A percentile compares a stretch with the other conserved stretches of the same genome.
Conservation (phyloP, 2,888 invertebrate genomes). For the Scrobipalpa atriplicella region DNA sequence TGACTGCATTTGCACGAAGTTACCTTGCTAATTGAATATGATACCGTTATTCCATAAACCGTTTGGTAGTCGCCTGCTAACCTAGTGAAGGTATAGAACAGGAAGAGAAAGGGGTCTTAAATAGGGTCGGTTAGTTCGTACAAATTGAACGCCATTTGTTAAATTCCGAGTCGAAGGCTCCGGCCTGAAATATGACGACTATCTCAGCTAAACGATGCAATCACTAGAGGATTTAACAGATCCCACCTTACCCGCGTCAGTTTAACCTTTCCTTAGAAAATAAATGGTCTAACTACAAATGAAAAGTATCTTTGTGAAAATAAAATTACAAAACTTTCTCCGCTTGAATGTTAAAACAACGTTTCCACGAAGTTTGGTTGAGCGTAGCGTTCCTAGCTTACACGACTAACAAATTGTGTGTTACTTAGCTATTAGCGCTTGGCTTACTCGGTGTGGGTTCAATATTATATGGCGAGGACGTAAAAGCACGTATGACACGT, state of each 20-base stretch:
- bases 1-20: constrained; percentile 8
- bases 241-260: constrained; percentile 54
- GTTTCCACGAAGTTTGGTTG: not conserved
- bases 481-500: constrained; percentile 26
- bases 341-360: not conserved
- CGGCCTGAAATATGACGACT: constrained; percentile 74
- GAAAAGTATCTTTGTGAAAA: constrained; percentile 21
- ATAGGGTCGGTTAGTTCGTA: constrained; percentile 46
- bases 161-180: constrained; percentile 65
- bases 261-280: constrained; percentile 42
- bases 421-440: constrained; percentile 24
- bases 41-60: constrained; percentile 12
- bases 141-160: constrained; percentile 69
- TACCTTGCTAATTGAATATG: constrained; percentile 12
- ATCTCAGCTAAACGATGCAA: constrained; percentile 76
- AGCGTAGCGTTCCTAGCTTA: constrained; percentile 12
- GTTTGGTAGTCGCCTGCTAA: constrained; percentile 2
- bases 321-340: constrained; percentile 26
- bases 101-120: constrained; percentile 39
- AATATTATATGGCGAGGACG: constrained; percentile 25
- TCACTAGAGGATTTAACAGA: constrained; percentile 74
- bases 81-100: constrained; percentile 30
- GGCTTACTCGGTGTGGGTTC: not conserved
- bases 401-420: constrained; percentile 14
- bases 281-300: constrained; percentile 24